Percentiles rank a stretch among this genome's conserved stretches.
Evolutionary conservation across 2,888 invertebrate genomes (phyloP).

Genomic region (Blastobasis lacticolella): DNA sequence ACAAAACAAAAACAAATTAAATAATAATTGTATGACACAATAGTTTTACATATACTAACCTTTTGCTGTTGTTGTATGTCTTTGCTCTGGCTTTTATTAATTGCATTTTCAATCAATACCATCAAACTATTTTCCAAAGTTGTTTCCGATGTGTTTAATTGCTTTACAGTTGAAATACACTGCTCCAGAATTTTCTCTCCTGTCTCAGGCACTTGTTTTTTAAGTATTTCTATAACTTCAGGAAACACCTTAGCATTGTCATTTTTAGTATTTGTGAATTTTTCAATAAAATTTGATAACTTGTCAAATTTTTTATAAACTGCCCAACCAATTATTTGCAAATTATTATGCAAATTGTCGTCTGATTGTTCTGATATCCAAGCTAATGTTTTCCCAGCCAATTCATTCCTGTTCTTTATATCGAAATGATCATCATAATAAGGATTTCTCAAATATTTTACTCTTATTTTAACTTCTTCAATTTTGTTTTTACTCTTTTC

Average conservation of each 20-base stretch:
- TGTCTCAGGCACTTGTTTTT: constrained; percentile 21
- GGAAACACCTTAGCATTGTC: constrained; percentile 32
- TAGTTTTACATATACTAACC: constrained; percentile 27
- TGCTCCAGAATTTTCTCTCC: too few species aligned
- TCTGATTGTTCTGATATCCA: constrained; percentile 70
- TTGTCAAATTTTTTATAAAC: constrained; percentile 79
- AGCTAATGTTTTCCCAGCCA: constrained; percentile 88
- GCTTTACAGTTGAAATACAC: constrained; percentile 22
- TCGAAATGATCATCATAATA: constrained; percentile 94
- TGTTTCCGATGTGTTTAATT: constrained; percentile 24
- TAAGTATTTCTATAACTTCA: constrained; percentile 43
- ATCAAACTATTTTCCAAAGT: constrained; percentile 63
- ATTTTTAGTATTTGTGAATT: too few species aligned
- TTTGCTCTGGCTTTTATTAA: constrained; percentile 67
- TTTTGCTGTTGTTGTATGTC: constrained; percentile 75
- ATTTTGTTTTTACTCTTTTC: constrained; percentile 46
- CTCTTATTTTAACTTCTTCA: constrained; percentile 82
- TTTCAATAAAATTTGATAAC: constrained; percentile 13
- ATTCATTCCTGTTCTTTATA: constrained; percentile 78
- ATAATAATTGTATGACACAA: too few species aligned
- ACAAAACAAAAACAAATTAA: too few species aligned
- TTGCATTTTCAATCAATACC: constrained; percentile 66
- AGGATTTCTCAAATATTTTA: constrained; percentile 85
- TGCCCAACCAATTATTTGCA: constrained; percentile 78
- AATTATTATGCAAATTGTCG: constrained; percentile 69